Evolutionary conservation across 2,797 vertebrate species (phyloP), one percentile per base, ranked within the genome.

Genomic region (Enoplosus armatus): DNA sequence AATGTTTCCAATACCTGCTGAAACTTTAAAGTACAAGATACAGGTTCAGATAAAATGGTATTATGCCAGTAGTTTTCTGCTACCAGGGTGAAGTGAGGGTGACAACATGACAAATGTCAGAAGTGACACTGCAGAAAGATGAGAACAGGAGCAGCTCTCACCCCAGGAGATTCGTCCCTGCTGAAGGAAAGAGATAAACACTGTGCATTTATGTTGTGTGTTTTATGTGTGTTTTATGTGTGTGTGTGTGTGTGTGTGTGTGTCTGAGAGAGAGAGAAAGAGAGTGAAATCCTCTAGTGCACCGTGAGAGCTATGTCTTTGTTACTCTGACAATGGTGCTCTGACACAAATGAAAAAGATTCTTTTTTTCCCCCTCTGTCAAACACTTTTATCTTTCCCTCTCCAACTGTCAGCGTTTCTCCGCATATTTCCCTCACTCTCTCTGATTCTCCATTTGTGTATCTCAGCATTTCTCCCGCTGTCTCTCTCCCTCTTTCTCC

Each of bases 331-430:
- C 90, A 93, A 92, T 92, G 75, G 72, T 39, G 85, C 86, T 58
- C 86, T 84, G 89, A 91, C 90, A 92, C 80, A 91, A 92, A 90
- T 92, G 85, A 92, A 90, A 92, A 85, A 83, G 41, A 90, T 70
- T 84, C 60, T 80, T 86, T 85, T 75, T 66, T 77, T 50, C 62
- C 63, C 67, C 33, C 27, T 80, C 84, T 84, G 89, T 92, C 91
- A 92, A 89, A 92, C 87, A 85, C 83, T 91, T 93, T 90, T 88
- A 91, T 89, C 89, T 89, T 79, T 60, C 74, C 77, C 68, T 81
- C 85, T 74, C 80, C 79, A 71, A 90, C 87, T 89, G 91, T 92
- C 92, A 92, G 90, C 79, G 4, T 81, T 91, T 89, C 89, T 86
- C 65, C 65, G 60, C 72, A 77, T 64, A 67, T 81, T 85, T 87